Percentiles rank a stretch among this genome's conserved stretches.
These are phyloP conservation scores for Cygnus atratus DNA, from an alignment of 2,113 vertebrate genomes.

Conservation along the genomic window DNA sequence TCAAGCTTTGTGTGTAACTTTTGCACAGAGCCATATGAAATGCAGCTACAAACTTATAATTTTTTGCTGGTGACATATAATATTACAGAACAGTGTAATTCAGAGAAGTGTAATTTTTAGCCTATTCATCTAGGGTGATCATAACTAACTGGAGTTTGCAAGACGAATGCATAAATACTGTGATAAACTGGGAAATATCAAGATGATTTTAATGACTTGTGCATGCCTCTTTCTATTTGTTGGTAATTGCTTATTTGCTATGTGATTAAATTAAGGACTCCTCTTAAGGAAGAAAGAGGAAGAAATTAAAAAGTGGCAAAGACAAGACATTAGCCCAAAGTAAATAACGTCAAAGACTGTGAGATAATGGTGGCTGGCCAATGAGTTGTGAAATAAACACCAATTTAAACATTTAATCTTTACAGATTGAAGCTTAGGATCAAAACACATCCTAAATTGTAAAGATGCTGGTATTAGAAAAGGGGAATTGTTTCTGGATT, in stretches of 20 bases:
- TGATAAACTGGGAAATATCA: not conserved
- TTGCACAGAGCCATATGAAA: constrained; percentile 10
- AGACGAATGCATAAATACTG: not conserved
- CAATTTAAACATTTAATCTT: not conserved
- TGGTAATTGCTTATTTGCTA: not conserved
- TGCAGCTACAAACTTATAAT: not conserved
- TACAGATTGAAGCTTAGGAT: not conserved
- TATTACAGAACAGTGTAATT: not conserved
- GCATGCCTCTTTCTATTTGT: not conserved
- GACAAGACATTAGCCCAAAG: not conserved
- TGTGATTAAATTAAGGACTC: constrained; percentile 16
- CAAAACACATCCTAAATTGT: not conserved
- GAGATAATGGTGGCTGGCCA: not conserved
- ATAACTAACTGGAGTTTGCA: not conserved
- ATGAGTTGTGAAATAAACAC: constrained; percentile 5
- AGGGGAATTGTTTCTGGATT: not conserved
- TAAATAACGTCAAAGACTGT: not conserved
- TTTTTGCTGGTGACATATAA: not conserved
- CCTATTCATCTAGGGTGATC: not conserved
- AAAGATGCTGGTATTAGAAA: not conserved
- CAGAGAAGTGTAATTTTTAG: not conserved
- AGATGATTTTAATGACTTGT: not conserved
- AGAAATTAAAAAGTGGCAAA: constrained; percentile 13
- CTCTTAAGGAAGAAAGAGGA: not conserved
- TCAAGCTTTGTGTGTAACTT: not conserved